phyloP scores from a whole-genome alignment of 2,888 invertebrate species.

The Hydrotaea diabolus region DNA sequence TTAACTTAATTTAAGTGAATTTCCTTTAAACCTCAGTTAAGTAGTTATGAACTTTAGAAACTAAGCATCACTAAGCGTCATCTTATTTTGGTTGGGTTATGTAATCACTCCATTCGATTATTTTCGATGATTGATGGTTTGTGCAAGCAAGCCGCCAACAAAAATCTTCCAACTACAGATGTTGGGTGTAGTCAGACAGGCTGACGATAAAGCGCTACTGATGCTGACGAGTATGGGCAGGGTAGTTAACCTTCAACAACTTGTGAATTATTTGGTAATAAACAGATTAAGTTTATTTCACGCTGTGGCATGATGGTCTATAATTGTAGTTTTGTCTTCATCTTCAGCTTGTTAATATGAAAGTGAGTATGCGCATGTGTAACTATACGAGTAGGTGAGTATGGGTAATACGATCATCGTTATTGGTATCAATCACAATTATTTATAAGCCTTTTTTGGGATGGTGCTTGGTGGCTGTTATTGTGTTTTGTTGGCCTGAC shows the following conservation, averaged over 20 bases:
- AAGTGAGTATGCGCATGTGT: too few species aligned
- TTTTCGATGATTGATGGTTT: conserved; percentile 13
- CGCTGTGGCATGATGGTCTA: neutral
- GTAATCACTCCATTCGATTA: neutral
- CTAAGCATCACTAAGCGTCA: neutral
- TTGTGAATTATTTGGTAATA: conserved; percentile 46
- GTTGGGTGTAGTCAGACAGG: neutral
- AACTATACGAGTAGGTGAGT: too few species aligned
- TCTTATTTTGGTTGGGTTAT: neutral
- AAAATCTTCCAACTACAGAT: neutral
- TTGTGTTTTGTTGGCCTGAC: neutral
- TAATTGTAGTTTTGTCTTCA: neutral
- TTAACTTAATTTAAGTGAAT: too few species aligned
- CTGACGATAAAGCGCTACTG: conserved; percentile 9
- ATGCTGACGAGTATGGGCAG: conserved; percentile 34
- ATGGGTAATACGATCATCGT: conserved; percentile 31
- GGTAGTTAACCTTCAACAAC: conserved; percentile 61
- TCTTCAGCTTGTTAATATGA: neutral
- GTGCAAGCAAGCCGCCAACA: neutral
- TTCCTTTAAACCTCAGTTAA: too few species aligned
- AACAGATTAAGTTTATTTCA: conserved; percentile 13
- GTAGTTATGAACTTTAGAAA: too few species aligned
- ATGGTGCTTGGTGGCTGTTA: neutral
- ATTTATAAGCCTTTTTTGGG: conserved; percentile 17
- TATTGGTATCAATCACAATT: conserved; percentile 42